These are phyloP conservation scores for Callipepla californica DNA, from an alignment of 2,113 vertebrate genomes.

Conservation along the genomic window DNA sequence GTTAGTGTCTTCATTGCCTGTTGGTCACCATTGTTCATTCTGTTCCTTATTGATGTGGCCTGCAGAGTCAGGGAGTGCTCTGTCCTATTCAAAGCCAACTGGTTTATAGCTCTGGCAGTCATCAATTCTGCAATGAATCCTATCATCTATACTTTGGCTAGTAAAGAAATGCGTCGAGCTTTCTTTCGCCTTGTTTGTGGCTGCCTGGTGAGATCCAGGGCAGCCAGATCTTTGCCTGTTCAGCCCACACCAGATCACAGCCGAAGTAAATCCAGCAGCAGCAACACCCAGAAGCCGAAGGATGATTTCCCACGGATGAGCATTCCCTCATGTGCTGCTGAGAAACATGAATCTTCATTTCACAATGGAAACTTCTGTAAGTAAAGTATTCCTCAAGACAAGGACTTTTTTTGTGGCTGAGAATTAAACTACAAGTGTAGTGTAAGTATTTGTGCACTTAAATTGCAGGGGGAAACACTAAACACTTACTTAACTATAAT, in stretches of 20 bases:
- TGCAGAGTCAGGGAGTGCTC: conserved; percentile 81
- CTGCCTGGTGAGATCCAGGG: conserved; percentile 74
- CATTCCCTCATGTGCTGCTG: background rate
- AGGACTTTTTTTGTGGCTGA: background rate
- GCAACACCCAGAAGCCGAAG: conserved; percentile 80
- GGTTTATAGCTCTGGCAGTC: conserved; percentile 91
- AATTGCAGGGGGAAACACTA: conserved; percentile 27
- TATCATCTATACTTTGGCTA: conserved; percentile 94
- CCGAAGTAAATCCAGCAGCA: conserved; percentile 91
- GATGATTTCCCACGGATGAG: conserved; percentile 57
- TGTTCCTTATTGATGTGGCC: conserved; percentile 92
- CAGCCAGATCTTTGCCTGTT: conserved; percentile 69
- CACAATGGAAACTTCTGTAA: conserved; percentile 76
- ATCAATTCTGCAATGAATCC: conserved; percentile 97
- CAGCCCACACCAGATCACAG: conserved; percentile 84
- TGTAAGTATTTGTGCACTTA: conserved; percentile 41
- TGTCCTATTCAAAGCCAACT: conserved; percentile 86
- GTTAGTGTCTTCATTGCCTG: conserved; percentile 94
- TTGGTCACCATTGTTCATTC: conserved; percentile 92
- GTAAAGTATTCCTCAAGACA: conserved; percentile 18
- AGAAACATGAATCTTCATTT: conserved; percentile 70
- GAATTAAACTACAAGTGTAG: background rate
- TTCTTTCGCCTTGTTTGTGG: conserved; percentile 90
- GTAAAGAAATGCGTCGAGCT: conserved; percentile 93
- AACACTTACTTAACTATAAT: background rate